These are phyloP conservation scores for Hesperophylax magnus DNA, from an alignment of 1,140 invertebrate species.

Conservation along the genomic window DNA sequence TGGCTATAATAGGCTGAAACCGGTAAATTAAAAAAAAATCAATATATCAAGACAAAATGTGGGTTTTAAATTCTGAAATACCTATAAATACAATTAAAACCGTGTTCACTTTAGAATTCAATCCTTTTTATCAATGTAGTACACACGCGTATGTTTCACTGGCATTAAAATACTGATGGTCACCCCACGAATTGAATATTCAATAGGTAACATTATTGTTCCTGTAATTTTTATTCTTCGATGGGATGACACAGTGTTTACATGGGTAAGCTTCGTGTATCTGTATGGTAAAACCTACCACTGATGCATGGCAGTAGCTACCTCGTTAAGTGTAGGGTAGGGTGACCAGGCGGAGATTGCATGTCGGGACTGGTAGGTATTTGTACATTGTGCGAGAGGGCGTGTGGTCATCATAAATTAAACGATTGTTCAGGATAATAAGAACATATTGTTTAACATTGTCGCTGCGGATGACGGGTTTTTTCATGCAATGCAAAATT, in stretches of 20 bases:
- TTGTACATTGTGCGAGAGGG: neutral
- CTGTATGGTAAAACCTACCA: neutral
- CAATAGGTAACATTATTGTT: constrained; percentile 5
- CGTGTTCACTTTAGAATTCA: no score
- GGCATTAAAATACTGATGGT: neutral
- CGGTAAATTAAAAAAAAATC: no score
- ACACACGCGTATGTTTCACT: no score
- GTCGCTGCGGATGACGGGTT: neutral
- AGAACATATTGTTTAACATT: neutral
- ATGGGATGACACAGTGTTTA: constrained; percentile 31
- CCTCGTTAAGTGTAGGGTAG: neutral
- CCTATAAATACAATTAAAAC: no score
- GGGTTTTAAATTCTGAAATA: no score
- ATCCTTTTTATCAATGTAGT: no score
- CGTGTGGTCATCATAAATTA: constrained; percentile 28
- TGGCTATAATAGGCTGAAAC: no score
- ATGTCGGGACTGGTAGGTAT: neutral
- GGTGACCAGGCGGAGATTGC: constrained; percentile 9
- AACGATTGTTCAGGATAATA: constrained; percentile 3
- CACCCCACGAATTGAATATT: constrained; percentile 8
- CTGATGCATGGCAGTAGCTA: neutral
- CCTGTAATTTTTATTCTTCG: constrained; percentile 5
- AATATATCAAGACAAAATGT: no score
- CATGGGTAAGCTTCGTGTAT: constrained; percentile 15
- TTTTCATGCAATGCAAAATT: no score